phyloP scores from a whole-genome alignment of 2,888 invertebrate genomes.

The Drosophila anomelani region DNA sequence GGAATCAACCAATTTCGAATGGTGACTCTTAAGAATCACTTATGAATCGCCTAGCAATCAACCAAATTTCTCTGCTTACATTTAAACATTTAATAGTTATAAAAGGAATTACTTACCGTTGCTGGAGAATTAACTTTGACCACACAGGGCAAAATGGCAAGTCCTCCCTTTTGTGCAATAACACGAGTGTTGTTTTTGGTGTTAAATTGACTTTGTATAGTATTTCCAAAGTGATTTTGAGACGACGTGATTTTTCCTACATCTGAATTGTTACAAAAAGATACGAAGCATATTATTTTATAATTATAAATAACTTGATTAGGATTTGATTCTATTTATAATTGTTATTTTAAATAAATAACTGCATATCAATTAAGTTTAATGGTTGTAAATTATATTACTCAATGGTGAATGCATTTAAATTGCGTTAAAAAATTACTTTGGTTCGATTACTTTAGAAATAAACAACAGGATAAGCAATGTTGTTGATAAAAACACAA shows the following conservation, averaged over 20 bases:
- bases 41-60: neutral
- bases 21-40: too few relatives aligned
- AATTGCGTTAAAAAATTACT: too few relatives aligned
- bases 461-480: neutral
- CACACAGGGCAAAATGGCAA: slow-evolving; percentile 84
- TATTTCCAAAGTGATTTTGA: slow-evolving; percentile 83
- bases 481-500: neutral
- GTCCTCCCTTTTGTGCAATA: slow-evolving; percentile 84
- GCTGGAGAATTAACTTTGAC: slow-evolving; percentile 84
- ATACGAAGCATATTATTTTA: neutral
- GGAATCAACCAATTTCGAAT: too few relatives aligned
- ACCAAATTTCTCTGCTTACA: neutral
- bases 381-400: neutral
- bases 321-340: too few relatives aligned
- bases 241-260: slow-evolving; percentile 83
- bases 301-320: neutral
- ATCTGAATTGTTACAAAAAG: slow-evolving; percentile 62
- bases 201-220: slow-evolving; percentile 82
- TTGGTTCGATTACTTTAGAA: neutral
- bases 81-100: neutral
- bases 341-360: neutral
- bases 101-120: slow-evolving; percentile 78
- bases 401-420: too few relatives aligned
- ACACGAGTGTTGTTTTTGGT: slow-evolving; percentile 84
- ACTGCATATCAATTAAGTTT: neutral